Base-by-base conservation (phyloP, 2,888 invertebrate genomes). In the Aphodius sticticus region DNA sequence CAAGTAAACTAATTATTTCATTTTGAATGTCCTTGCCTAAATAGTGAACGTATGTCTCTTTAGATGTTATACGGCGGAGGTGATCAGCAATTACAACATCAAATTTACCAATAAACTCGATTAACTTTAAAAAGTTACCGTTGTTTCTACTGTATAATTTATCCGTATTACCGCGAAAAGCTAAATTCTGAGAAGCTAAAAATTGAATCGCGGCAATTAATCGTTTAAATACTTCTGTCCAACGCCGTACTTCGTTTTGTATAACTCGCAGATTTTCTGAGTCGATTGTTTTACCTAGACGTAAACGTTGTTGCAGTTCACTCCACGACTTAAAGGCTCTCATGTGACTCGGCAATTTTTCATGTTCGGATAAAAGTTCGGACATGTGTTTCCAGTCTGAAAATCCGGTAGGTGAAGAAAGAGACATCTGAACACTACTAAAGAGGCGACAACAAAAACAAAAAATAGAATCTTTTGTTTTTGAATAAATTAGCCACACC, bases 41-140 rank as follows among this genome's bases (percentile, higher is more conserved):
- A 79, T 76, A 79, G 78, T 79, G 81, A 78, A 71, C 81, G 78
- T 79, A 79, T 79, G 77, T 79, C 77, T 81, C 79, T 38, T 79
- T 70, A 77, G 79, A 77, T 77, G 79, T 77, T 70, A 79, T 77
- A 77, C 77, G 76, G 69, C 78, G 76, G 69, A 78, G 69, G 26
- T 74, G 77, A 35, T 79, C 74, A 74, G 69, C 77, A n/a, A 75
- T 77, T 74, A 79, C 71, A 71, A 76, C 53, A 76, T 79, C 79
- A 77, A 77, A 79, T 77, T 72, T 69, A 79, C 74, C 53, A 35
- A 79, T 53, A n/a, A 79, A 69, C 74, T 79, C 69, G 71, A 79
- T 35, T 72, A 79, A 69, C 77, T 79, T 53, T 77, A 77, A 77
- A 70, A 77, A 71, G 37, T 77, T 79, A 72, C 79, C 77, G 35